Evolutionary conservation across 2,797 vertebrate genomes (phyloP), one percentile per base, ranked within the genome.

Genomic region (Holocentrus rufus): DNA sequence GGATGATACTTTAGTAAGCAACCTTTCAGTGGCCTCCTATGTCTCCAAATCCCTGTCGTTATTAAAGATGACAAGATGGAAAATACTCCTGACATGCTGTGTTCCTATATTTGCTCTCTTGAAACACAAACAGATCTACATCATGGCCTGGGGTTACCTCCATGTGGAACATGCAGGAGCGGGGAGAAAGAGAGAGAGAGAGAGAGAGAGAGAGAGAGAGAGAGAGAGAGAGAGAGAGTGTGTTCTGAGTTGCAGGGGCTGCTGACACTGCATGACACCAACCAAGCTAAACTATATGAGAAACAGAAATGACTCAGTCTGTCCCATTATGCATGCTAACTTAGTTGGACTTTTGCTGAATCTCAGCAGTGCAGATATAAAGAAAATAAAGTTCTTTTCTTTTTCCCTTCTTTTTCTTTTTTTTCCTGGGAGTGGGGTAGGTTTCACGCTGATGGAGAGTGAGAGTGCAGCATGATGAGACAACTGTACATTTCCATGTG

Each of bases 261-360:
- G 60, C 59, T 70, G 56, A 75, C 72, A 31, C 50, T 10, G 54
- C 56, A 49, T 20, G 64, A 68, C 64, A 55, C 58, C 31, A 9
- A n/a, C 36, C 8, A 9, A 39, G 36, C 36, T 39, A 39, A 39
- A 39, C 7, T 39, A 5, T 39, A 39, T 17, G 6, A 56, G 23
- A 31, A 67, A 25, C 52, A 67, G 56, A 17, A 22, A 42, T 72
- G 77, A 77, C 11, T 69, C 76, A 57, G 42, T 49, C 20, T 14
- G 31, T 18, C 39, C 47, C 20, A 18, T 54, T 4, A 10, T 1
- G 34, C 15, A 44, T 7, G 7, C 22, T 25, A 61, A 68, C 64
- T 42, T 0, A 7, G 67, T 22, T 17, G 30, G 60, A 62, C 64
- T 34, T 18, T 0, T 22, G 42, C 58, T 69, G 64, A 60, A 65